These are phyloP conservation scores for Ploceus nigricollis DNA, from an alignment of 2,113 vertebrate genomes.

Conservation along the genomic window DNA sequence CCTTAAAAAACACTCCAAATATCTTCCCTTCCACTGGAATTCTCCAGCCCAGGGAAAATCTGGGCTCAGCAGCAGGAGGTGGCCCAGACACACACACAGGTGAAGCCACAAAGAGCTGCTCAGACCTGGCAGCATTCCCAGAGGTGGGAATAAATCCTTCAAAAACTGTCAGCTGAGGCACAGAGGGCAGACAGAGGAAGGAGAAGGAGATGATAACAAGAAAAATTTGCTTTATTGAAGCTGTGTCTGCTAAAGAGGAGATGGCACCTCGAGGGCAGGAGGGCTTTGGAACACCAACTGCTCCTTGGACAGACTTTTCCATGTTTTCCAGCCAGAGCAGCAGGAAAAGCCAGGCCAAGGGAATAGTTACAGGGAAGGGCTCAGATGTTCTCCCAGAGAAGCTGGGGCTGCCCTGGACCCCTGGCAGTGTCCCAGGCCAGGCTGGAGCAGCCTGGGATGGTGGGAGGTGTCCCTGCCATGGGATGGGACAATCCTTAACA, in stretches of 20 bases:
- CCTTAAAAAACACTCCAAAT: rapidly evolving
- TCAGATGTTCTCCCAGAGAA: not conserved
- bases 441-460: not conserved
- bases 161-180: not conserved
- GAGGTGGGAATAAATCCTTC: not conserved
- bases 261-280: not conserved
- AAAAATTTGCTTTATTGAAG: not conserved
- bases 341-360: not conserved
- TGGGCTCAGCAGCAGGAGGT: not conserved
- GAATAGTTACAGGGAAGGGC: not conserved
- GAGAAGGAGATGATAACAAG: not conserved
- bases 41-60: not conserved
- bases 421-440: not conserved
- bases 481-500: rapidly evolving
- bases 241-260: not conserved
- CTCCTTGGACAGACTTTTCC: not conserved
- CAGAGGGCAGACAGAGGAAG: not conserved
- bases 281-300: rapidly evolving
- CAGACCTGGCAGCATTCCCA: not conserved
- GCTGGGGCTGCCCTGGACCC: not conserved
- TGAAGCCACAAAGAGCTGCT: not conserved
- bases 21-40: rapidly evolving
- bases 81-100: not conserved
- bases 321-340: not conserved
- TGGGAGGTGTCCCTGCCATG: not conserved